Base-by-base conservation (phyloP, 2,888 invertebrate genomes). In the Lomographa bimaculata region DNA sequence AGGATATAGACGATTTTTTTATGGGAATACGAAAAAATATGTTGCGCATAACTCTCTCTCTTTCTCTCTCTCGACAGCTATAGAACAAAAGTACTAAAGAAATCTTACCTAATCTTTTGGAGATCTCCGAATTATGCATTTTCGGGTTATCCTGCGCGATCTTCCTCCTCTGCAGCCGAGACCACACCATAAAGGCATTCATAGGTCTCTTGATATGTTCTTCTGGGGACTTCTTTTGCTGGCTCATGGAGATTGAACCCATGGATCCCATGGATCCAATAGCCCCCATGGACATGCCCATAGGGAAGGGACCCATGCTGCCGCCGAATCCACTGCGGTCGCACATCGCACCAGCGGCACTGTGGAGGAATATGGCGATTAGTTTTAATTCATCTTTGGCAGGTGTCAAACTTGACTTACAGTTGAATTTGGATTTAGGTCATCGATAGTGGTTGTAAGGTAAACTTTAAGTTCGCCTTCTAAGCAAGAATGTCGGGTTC, bases 141-240 rank as follows among this genome's bases (percentile, higher is more conserved):
- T 98, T 98, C 0, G 98, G 98, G 79, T 98, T 98, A 67, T 98
- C 98, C 82, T 98, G 97, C 0, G 98, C 98, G 64, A 98, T 98
- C 89, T 98, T 98, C 65, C 97, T 90, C 57, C 98, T 87, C 78
- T 98, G 98, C 34, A 97, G 90, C 45, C 98, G 86, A 5, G 97
- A 97, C 98, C 98, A 98, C 28, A 98, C 98, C 98, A 98, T 98
- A 85, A 98, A 98, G 0, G 98, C 98, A 82, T 98, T 98, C 98
- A 98, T 98, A 17, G 98, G 98, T 54, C 98, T 90, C 79, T 98
- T 98, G 63, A 98, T 97, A 84, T 98, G 97, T 64, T 96, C 96
- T 62, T 94, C 94, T 52, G 93, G 95, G 38, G 92, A 90, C 66
- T 89, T 89, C 71, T 90, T 90, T 61, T 83, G 83, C 46, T 86